phyloP scores from a whole-genome alignment of 1,140 invertebrate species.

The Latrodectus geometricus region DNA sequence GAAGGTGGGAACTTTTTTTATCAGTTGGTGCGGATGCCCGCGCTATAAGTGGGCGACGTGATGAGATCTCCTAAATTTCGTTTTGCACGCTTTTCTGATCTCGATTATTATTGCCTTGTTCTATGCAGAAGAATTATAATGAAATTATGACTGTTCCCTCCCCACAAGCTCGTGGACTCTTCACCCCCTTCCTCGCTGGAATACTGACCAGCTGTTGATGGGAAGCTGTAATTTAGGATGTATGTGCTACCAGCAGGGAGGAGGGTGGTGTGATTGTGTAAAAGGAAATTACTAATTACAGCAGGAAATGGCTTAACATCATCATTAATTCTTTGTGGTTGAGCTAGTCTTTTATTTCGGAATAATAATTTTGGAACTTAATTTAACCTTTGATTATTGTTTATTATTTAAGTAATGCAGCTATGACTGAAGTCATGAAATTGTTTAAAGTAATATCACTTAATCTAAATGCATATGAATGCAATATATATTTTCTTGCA shows the following conservation, averaged over 20 bases:
- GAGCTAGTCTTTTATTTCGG: too few species aligned
- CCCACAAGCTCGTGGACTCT: too few species aligned
- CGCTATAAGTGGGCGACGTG: slow-evolving; percentile 43
- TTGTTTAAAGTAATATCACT: too few species aligned
- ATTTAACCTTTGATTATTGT: too few species aligned
- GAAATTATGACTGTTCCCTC: background rate
- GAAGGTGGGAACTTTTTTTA: slow-evolving; percentile 43
- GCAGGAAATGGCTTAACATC: background rate
- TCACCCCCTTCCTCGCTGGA: background rate
- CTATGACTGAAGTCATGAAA: too few species aligned
- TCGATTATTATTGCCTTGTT: slow-evolving; percentile 20
- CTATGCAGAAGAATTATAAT: background rate
- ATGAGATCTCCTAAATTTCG: background rate
- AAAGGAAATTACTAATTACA: background rate
- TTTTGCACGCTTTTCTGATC: slow-evolving; percentile 45
- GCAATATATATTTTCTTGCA: too few species aligned
- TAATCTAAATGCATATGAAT: too few species aligned
- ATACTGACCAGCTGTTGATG: background rate
- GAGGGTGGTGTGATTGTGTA: background rate
- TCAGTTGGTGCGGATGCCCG: slow-evolving; percentile 20
- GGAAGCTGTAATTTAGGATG: background rate
- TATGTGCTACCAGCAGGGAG: background rate
- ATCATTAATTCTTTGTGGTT: background rate
- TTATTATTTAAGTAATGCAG: too few species aligned
- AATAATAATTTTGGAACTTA: too few species aligned